Evolutionary conservation across 1,140 invertebrate species (phyloP).

Genomic region (Pseudomyrmex pallidus): DNA sequence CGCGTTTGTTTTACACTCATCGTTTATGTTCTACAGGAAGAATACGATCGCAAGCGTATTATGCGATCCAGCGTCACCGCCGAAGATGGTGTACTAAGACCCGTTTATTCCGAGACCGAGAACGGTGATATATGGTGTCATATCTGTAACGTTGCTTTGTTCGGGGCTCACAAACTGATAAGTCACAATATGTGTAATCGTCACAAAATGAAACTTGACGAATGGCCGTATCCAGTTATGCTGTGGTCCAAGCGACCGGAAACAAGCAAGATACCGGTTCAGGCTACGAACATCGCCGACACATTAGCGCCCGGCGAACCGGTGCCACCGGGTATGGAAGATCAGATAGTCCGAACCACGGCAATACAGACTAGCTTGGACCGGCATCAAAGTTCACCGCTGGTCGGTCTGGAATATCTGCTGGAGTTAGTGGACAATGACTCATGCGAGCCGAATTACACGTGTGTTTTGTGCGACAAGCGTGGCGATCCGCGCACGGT

Average conservation of each 20-base stretch:
- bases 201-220: constrained; percentile 84
- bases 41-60: constrained; percentile 83
- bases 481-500: constrained; percentile 91
- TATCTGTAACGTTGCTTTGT: constrained; percentile 83
- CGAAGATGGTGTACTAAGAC: constrained; percentile 83
- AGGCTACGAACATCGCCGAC: constrained; percentile 65
- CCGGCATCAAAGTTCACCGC: constrained; percentile 83
- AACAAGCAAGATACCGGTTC: constrained; percentile 72
- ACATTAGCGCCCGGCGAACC: constrained; percentile 88
- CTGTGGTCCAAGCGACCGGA: constrained; percentile 83
- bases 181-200: constrained; percentile 82
- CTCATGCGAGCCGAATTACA: constrained; percentile 88
- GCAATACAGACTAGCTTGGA: constrained; percentile 87
- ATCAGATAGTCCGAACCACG: constrained; percentile 85
- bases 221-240: constrained; percentile 84
- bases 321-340: constrained; percentile 89
- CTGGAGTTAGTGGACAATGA: constrained; percentile 89
- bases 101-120: constrained; percentile 83
- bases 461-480: constrained; percentile 91
- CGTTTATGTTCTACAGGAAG: constrained; percentile 81
- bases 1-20: constrained; percentile 23
- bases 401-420: constrained; percentile 90
- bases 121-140: constrained; percentile 85
- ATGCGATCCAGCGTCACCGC: constrained; percentile 84
- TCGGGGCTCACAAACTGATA: constrained; percentile 83